phyloP scores from a whole-genome alignment of 2,888 invertebrate genomes.

The Ophion slaviceki region DNA sequence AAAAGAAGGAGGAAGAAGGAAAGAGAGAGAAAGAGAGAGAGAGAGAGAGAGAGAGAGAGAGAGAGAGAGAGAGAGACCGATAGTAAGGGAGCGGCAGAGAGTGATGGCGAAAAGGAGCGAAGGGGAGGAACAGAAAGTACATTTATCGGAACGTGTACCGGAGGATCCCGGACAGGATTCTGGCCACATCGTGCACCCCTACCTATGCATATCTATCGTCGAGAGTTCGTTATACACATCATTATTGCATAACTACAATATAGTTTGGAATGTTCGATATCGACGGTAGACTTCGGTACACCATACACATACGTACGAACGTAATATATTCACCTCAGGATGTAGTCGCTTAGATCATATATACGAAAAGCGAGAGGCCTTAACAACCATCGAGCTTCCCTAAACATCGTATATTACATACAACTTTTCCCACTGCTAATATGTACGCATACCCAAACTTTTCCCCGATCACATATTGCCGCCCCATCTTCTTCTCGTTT shows the following conservation, averaged over 20 bases:
- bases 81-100: too few species aligned
- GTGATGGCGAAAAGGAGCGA: too few species aligned
- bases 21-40: neutral
- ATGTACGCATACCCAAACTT: slow-evolving; percentile 16
- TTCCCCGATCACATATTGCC: neutral
- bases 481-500: neutral
- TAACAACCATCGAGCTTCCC: slow-evolving; percentile 16
- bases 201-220: slow-evolving; percentile 31
- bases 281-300: slow-evolving; percentile 40
- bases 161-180: slow-evolving; percentile 37
- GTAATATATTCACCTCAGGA: neutral
- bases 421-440: slow-evolving; percentile 14
- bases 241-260: slow-evolving; percentile 60
- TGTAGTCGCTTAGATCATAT: neutral
- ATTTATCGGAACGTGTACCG: slow-evolving; percentile 55
- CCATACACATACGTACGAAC: neutral
- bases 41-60: slow-evolving; percentile 4
- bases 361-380: slow-evolving; percentile 17
- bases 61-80: neutral
- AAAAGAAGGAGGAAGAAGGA: neutral
- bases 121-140: neutral
- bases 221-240: slow-evolving; percentile 58
- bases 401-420: slow-evolving; percentile 16
- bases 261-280: slow-evolving; percentile 57
- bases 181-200: slow-evolving; percentile 17